These are phyloP conservation scores for Hesperophylax magnus DNA, from an alignment of 1,140 invertebrate genomes.

Conservation along the genomic window DNA sequence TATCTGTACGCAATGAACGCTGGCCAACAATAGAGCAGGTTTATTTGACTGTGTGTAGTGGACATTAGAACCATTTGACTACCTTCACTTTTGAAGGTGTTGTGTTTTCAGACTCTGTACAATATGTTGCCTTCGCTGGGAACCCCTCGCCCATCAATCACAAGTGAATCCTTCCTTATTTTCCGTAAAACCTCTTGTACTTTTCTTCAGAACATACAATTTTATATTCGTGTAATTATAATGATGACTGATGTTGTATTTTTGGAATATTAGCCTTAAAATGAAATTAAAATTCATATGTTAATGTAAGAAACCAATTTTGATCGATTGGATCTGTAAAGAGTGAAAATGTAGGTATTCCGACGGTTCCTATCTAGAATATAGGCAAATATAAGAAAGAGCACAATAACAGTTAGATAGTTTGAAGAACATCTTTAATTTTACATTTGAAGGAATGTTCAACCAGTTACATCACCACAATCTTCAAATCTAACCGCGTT, in stretches of 20 bases:
- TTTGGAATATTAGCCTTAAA: conserved; percentile 58
- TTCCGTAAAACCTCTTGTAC: conserved; percentile 38
- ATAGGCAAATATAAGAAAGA: conserved; percentile 40
- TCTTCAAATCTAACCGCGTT: too few species aligned
- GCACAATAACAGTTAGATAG: conserved; percentile 28
- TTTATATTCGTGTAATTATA: conserved; percentile 52
- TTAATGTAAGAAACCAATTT: conserved; percentile 33
- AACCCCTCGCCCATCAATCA: conserved; percentile 9
- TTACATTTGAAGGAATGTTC: not conserved
- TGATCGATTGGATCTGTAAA: conserved; percentile 27
- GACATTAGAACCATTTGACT: too few species aligned
- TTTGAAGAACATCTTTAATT: conserved; percentile 35
- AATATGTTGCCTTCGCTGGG: too few species aligned
- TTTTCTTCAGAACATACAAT: conserved; percentile 39
- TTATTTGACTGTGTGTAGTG: not conserved
- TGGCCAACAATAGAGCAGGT: not conserved
- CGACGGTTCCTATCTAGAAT: conserved; percentile 55
- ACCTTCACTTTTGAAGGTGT: too few species aligned
- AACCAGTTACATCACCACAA: not conserved
- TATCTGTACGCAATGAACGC: not conserved
- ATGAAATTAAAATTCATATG: conserved; percentile 36
- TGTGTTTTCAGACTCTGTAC: too few species aligned
- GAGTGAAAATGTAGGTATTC: conserved; percentile 46
- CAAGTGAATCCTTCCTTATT: conserved; percentile 55
- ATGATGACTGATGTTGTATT: conserved; percentile 57